These are phyloP conservation scores for Enteromius unitaeniatus DNA, from an alignment of 2,797 vertebrate species.

Conservation along the genomic window DNA sequence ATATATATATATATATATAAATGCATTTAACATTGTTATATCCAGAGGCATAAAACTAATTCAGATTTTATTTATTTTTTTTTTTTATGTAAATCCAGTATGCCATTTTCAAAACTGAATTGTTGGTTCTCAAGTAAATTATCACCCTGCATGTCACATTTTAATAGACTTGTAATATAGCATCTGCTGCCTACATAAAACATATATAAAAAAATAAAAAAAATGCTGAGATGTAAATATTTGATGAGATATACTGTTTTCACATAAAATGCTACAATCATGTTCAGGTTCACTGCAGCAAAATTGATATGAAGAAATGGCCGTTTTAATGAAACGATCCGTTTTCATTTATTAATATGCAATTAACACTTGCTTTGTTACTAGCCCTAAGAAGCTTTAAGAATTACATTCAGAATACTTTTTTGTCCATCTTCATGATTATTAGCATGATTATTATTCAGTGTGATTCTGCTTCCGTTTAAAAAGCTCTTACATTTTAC, in stretches of 20 bases:
- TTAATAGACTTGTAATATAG: background rate
- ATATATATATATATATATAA: background rate
- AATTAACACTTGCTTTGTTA: background rate
- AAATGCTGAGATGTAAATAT: background rate
- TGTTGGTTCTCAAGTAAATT: slow-evolving; percentile 3
- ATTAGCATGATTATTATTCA: slow-evolving; percentile 13
- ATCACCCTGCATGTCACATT: background rate
- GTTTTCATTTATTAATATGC: background rate
- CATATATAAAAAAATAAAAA: background rate
- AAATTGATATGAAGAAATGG: background rate
- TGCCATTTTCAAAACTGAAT: background rate
- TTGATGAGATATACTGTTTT: slow-evolving; percentile 9
- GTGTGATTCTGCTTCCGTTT: background rate
- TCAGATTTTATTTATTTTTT: background rate
- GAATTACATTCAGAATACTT: background rate
- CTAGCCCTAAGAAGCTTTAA: background rate
- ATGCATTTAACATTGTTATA: background rate
- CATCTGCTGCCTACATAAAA: background rate
- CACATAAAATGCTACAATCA: slow-evolving; percentile 11
- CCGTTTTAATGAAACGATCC: background rate
- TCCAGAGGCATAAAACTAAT: background rate
- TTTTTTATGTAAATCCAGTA: background rate
- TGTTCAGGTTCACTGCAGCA: background rate
- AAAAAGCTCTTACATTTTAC: background rate
- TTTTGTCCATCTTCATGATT: background rate